Percentiles rank a stretch among this genome's conserved stretches.
phyloP scores from a whole-genome alignment of 2,888 invertebrate species.

The Pseudoips prasinana region DNA sequence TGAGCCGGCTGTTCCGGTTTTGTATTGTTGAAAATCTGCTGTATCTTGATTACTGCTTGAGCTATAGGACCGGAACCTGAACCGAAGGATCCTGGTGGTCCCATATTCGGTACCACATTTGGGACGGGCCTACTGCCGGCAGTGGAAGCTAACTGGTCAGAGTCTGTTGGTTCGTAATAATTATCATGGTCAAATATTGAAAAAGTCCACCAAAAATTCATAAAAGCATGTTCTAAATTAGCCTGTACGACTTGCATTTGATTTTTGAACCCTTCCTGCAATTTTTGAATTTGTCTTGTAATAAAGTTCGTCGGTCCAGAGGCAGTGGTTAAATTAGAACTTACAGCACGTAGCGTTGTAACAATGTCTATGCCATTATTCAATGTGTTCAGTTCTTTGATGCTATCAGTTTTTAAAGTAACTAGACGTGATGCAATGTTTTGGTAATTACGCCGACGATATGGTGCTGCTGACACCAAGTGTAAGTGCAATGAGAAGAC shows the following conservation, averaged over 20 bases:
- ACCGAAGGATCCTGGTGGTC: background rate
- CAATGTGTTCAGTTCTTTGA: slow-evolving; percentile 50
- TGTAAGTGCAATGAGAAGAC: too few relatives aligned
- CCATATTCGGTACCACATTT: too few relatives aligned
- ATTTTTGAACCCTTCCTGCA: too few relatives aligned
- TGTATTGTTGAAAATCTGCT: background rate
- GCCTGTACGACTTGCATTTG: too few relatives aligned
- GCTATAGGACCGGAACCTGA: background rate
- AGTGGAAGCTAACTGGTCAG: background rate
- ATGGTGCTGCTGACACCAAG: too few relatives aligned
- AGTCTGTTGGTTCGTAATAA: background rate
- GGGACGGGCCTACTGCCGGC: background rate
- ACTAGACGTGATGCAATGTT: slow-evolving; percentile 41
- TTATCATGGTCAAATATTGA: too few relatives aligned
- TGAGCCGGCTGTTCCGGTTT: slow-evolving; percentile 5
- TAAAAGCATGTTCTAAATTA: too few relatives aligned
- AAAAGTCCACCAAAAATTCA: too few relatives aligned
- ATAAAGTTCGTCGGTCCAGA: too few relatives aligned
- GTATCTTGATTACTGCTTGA: background rate
- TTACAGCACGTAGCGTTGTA: slow-evolving; percentile 48
- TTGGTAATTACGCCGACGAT: too few relatives aligned
- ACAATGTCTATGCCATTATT: slow-evolving; percentile 51
- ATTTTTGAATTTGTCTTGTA: too few relatives aligned
- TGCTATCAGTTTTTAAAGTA: slow-evolving; percentile 53
- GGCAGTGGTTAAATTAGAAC: slow-evolving; percentile 9